Base-by-base conservation (phyloP, 2,888 invertebrate genomes). In the Apodemia duryi region DNA sequence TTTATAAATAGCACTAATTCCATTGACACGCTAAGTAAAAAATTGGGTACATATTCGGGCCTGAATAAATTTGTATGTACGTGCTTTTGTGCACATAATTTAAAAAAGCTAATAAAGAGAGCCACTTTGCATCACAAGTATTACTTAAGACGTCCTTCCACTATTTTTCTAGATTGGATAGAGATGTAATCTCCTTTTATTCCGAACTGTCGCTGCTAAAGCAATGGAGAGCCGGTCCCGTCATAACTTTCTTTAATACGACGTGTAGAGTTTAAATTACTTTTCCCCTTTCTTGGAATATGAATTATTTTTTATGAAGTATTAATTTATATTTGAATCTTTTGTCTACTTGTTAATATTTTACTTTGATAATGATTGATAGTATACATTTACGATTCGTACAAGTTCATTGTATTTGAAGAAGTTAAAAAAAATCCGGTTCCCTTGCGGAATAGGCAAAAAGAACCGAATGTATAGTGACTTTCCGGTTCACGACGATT, bases 101-200 rank as follows among this genome's bases (percentile, higher is more conserved):
- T 3, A 43, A 43, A 43, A 28, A 28, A 54, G 11, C 54, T 54
- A 54, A 29, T 54, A 29, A 9, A 11, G 10, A 11, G 54, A 29
- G 21, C 29, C 38, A 52, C 21, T 11, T 63, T 29, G 41, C 43
- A 43, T 38, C 38, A 43, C 54, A 52, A 32, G 28, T 54, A 38
- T 41, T 63, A 63, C 38, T 63, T 11, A 41, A 63, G 38, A 52
- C 28, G 54, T 49, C 29, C n/a, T 46, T 60, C 21, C 46, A 60
- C 32, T 61, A 49, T 35, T 64, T 61, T 51, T 65, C 65, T 61
- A 61, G 61, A 52, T 65, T 52, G 61, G 61, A 61, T 41, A 61
- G 61, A 65, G 61, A 41, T 38, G 51, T 61, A 65, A 52, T 61
- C 65, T 65, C 13, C 49, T 46, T 49, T 28, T 38, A 61, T 65